phyloP scores from a whole-genome alignment of 37 sponge, comb jelly and placozoan genomes.

The Dysidea cf. avara region DNA sequence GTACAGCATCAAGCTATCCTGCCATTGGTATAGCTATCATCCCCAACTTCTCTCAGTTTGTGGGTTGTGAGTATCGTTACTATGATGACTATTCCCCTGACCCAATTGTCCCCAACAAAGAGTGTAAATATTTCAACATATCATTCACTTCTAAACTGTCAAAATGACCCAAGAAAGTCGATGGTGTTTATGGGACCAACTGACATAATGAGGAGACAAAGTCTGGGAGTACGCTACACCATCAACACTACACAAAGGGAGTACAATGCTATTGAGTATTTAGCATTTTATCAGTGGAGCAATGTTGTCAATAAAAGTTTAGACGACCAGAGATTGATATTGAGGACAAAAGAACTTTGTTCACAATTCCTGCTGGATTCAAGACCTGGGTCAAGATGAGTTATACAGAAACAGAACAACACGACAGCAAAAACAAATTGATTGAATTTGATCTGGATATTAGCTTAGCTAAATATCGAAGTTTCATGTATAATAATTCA shows the following conservation, averaged over 20 bases:
- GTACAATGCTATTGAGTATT: constrained; percentile 47
- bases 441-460: constrained; percentile 20
- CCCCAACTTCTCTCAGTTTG: constrained; percentile 27
- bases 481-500: no score
- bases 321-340: background rate
- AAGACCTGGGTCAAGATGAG: constrained; percentile 52
- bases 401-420: constrained; percentile 2
- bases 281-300: constrained; percentile 24
- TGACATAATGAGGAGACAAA: constrained; percentile 25
- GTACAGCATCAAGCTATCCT: constrained; percentile 12
- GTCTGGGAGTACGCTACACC: constrained; percentile 28
- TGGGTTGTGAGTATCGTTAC: constrained; percentile 37
- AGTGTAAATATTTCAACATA: no score
- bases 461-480: constrained; percentile 13
- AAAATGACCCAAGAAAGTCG: no score
- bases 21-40: constrained; percentile 47
- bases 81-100: constrained; percentile 27
- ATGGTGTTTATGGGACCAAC: constrained; percentile 55
- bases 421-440: background rate
- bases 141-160: no score
- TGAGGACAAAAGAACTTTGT: constrained; percentile 16
- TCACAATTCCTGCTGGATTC: constrained; percentile 34
- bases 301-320: background rate
- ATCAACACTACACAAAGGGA: constrained; percentile 30
- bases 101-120: no score